Evolutionary conservation across 2,113 vertebrate genomes (phyloP).

Genomic region (Corythaeola cristata): DNA sequence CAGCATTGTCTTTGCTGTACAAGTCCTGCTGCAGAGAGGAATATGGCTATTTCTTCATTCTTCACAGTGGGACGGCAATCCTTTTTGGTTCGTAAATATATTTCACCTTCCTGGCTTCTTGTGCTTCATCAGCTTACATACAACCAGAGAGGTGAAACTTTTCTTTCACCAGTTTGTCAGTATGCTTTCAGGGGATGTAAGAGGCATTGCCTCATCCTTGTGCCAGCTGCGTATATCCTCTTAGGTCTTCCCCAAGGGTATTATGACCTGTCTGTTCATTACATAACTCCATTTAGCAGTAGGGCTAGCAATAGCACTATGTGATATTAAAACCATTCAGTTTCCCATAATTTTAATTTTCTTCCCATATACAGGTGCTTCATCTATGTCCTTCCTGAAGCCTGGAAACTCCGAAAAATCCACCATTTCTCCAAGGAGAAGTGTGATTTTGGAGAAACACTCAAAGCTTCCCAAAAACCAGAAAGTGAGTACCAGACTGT

Average conservation of each 20-base stretch:
- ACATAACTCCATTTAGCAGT: neutral
- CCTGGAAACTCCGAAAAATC: neutral
- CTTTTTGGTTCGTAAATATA: neutral
- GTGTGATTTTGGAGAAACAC: neutral
- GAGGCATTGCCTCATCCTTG: neutral
- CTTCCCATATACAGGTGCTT: neutral
- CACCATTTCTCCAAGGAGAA: neutral
- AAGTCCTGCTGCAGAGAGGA: neutral
- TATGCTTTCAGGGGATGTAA: neutral
- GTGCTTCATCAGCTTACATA: neutral
- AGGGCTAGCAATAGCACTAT: neutral
- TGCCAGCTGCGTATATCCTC: neutral
- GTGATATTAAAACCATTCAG: neutral
- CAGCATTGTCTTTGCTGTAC: neutral
- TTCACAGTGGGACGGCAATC: neutral
- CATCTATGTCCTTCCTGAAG: neutral
- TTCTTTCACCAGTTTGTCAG: neutral
- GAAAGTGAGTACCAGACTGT: slow-evolving; percentile 30
- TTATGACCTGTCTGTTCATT: neutral
- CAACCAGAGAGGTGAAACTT: neutral
- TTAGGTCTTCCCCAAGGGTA: neutral
- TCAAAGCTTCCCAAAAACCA: neutral
- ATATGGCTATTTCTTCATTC: neutral
- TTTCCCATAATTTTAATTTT: neutral
- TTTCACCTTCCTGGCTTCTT: neutral